Evolutionary conservation across 2,113 vertebrate genomes (phyloP).

Genomic region (Phycodurus eques): DNA sequence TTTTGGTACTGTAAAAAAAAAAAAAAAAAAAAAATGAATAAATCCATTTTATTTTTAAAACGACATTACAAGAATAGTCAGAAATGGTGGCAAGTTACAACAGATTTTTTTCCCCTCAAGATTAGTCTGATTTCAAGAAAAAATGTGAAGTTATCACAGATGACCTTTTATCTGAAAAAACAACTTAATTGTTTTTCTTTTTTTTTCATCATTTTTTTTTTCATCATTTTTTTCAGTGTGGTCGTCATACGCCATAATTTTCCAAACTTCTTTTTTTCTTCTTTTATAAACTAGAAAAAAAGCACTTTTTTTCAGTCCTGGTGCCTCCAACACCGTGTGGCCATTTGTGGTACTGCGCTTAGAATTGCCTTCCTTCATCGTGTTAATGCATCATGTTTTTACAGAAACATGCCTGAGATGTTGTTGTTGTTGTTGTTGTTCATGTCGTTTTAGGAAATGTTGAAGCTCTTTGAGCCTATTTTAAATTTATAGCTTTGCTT

Average conservation of each 20-base stretch:
- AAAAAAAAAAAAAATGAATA: no score
- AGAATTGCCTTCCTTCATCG: background rate
- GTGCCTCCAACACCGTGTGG: background rate
- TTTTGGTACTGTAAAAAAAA: no score
- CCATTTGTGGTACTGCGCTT: conserved; percentile 1
- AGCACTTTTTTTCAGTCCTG: background rate
- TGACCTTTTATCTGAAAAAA: no score
- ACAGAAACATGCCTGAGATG: background rate
- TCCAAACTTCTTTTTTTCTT: no score
- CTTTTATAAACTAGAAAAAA: background rate
- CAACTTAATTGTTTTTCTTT: no score
- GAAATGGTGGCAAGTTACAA: no score
- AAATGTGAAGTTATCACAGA: no score
- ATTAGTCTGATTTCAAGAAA: no score
- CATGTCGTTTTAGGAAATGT: background rate
- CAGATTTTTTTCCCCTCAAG: no score
- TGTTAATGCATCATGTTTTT: background rate
- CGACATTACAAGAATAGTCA: no score
- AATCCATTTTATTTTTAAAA: no score
- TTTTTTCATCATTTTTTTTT: no score
- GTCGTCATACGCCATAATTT: background rate
- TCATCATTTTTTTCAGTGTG: background rate
- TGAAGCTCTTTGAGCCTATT: background rate
- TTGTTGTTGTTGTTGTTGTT: background rate
- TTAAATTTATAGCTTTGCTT: background rate